A percentile compares a stretch with the other conserved stretches of the same genome.
Evolutionary conservation across 2,797 vertebrate species (phyloP).

Genomic region (Anas georgica): DNA sequence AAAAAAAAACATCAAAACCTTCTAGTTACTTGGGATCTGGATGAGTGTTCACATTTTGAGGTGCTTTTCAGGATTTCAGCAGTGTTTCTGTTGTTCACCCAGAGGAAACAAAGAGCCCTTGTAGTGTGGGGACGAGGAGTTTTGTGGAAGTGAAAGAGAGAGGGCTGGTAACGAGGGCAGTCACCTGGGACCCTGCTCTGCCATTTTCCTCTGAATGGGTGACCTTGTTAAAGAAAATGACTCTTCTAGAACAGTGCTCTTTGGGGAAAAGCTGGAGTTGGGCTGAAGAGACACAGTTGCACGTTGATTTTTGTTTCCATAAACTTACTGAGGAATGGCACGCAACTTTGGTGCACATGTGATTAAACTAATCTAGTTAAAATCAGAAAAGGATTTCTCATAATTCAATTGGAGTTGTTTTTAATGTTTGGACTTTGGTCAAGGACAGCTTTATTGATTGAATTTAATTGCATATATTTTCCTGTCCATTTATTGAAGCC

Average conservation of each 20-base stretch:
- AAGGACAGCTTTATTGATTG: constrained; percentile 80
- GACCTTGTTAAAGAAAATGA: background rate
- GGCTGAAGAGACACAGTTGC: background rate
- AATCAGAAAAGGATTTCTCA: constrained; percentile 76
- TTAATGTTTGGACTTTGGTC: constrained; percentile 77
- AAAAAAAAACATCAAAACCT: background rate
- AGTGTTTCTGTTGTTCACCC: background rate
- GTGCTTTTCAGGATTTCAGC: background rate
- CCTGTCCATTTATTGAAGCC: constrained; percentile 76
- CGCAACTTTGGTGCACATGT: constrained; percentile 17
- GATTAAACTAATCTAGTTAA: constrained; percentile 76
- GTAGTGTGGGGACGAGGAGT: background rate
- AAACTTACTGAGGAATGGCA: constrained; percentile 46
- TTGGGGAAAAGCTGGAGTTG: background rate
- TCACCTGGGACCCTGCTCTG: background rate
- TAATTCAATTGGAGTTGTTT: constrained; percentile 78
- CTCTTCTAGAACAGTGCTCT: background rate
- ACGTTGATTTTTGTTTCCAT: background rate
- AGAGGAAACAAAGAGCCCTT: background rate
- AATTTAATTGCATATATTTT: constrained; percentile 80
- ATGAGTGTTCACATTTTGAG: background rate
- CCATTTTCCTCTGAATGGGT: background rate
- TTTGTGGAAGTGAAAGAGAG: background rate
- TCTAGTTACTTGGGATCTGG: background rate
- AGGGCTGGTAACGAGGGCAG: background rate